Conservation (phyloP, 2,797 vertebrate genomes). For the Podargus strigoides region DNA sequence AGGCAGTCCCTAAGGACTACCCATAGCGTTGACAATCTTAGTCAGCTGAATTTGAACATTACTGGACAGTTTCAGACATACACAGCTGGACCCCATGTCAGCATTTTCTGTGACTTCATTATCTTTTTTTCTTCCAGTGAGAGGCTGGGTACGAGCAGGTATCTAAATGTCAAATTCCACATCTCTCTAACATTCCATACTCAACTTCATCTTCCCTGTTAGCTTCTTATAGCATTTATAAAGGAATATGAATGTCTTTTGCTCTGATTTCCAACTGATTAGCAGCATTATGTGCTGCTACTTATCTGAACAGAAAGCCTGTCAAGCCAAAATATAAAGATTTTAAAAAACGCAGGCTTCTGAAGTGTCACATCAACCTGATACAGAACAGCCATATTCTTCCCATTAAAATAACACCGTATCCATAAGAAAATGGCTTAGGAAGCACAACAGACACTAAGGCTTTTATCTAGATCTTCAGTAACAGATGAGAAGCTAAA, state of each 20-base stretch:
- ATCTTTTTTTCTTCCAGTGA: neutral
- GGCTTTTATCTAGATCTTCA: neutral
- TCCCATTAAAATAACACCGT: neutral
- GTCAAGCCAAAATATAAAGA: neutral
- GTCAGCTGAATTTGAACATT: neutral
- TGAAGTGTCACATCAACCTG: neutral
- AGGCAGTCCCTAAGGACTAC: neutral
- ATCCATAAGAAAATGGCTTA: neutral
- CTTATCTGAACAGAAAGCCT: neutral
- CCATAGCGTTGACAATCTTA: neutral
- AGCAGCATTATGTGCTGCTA: neutral
- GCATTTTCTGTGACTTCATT: neutral
- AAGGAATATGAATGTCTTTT: neutral
- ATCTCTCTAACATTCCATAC: neutral
- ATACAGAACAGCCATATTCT: neutral
- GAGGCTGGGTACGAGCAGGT: neutral
- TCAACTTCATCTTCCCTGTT: neutral
- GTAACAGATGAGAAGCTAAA: neutral
- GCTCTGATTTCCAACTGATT: neutral
- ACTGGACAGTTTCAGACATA: neutral
- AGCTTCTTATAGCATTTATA: neutral
- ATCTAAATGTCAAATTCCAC: neutral
- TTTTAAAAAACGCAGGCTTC: neutral
- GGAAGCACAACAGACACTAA: neutral
- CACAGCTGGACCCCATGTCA: neutral